Conservation (phyloP, 1,140 invertebrate species). For the Drosophila oshimai region DNA sequence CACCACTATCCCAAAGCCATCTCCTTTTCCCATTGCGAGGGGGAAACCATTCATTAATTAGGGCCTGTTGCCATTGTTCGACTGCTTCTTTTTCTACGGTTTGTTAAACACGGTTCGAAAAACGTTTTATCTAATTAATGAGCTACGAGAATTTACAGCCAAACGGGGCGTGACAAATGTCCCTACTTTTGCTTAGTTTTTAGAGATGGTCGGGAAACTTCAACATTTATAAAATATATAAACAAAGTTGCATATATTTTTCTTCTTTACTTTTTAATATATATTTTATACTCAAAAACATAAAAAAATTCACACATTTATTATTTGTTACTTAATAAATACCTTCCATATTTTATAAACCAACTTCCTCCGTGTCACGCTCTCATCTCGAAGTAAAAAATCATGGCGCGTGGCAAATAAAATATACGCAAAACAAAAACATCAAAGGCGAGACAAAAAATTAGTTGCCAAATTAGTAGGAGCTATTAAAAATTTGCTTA, state of each 20-base stretch:
- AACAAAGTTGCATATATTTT: no score
- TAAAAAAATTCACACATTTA: no score
- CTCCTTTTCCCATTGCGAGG: constrained; percentile 32
- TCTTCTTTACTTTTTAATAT: no score
- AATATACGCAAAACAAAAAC: constrained; percentile 13
- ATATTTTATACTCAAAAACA: no score
- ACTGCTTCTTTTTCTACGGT: constrained; percentile 29
- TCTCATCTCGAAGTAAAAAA: constrained; percentile 4
- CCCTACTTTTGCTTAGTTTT: constrained; percentile 7
- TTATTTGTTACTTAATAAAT: no score
- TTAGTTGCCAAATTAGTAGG: constrained; percentile 44
- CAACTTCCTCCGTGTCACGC: constrained; percentile 11
- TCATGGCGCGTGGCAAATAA: constrained; percentile 57
- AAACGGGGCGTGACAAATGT: constrained; percentile 55
- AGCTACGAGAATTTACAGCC: constrained; percentile 52
- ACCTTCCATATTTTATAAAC: neutral
- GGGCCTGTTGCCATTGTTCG: constrained; percentile 23
- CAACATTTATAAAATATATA: no score
- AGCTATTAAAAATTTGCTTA: constrained; percentile 50
- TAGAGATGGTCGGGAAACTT: neutral
- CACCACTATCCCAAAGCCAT: constrained; percentile 20
- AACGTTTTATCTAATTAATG: constrained; percentile 64
- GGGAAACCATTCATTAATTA: constrained; percentile 70
- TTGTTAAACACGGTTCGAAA: constrained; percentile 55
- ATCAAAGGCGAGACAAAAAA: constrained; percentile 51